Evolutionary conservation across 2,888 invertebrate genomes (phyloP).

Genomic region (Scelioninae gen. 2): DNA sequence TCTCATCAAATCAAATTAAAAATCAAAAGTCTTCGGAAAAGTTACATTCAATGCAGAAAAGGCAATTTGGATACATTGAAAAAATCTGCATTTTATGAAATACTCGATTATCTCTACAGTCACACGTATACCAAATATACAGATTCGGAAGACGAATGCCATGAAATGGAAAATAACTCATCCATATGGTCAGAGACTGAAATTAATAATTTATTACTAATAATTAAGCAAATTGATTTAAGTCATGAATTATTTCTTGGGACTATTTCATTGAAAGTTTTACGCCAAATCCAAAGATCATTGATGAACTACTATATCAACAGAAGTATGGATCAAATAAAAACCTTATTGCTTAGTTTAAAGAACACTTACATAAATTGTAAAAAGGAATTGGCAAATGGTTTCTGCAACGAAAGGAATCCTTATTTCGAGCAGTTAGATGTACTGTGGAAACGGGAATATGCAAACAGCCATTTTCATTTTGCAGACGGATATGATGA

Average conservation of each 20-base stretch:
- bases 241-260: constrained; percentile 57
- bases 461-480: constrained; percentile 56
- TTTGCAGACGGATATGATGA: constrained; percentile 54
- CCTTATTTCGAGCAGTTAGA: constrained; percentile 61
- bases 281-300: constrained; percentile 61
- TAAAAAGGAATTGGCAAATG: constrained; percentile 56
- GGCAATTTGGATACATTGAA: constrained; percentile 42
- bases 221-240: constrained; percentile 60
- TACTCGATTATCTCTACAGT: constrained; percentile 59
- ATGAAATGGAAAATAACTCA: constrained; percentile 19
- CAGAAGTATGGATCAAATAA: constrained; percentile 62
- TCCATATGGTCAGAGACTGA: constrained; percentile 61
- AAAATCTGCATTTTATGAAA: constrained; percentile 60
- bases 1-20: constrained; percentile 63
- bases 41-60: constrained; percentile 57
- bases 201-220: constrained; percentile 60
- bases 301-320: constrained; percentile 55
- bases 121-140: constrained; percentile 9
- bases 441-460: constrained; percentile 61
- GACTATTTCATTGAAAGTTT: constrained; percentile 56
- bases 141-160: constrained; percentile 39
- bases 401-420: constrained; percentile 39
- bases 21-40: constrained; percentile 61
- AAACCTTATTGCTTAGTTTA: constrained; percentile 58
- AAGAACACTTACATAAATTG: constrained; percentile 61